Evolutionary conservation across 2,113 vertebrate genomes (phyloP).

Genomic region (Oplegnathus fasciatus): DNA sequence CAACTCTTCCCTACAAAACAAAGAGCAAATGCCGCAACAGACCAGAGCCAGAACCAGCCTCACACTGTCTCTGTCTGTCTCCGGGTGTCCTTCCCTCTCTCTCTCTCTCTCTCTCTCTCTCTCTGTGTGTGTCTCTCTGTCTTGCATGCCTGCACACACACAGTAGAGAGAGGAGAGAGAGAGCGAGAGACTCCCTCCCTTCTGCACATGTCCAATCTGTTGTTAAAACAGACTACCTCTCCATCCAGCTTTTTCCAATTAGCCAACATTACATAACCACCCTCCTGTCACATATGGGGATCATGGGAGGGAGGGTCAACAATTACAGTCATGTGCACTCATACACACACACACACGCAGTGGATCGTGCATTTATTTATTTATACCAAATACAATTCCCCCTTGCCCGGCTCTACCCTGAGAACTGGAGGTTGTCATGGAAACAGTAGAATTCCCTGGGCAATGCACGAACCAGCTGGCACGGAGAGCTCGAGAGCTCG

Average conservation of each 20-base stretch:
- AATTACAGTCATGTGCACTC: constrained; percentile 8
- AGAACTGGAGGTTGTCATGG: constrained; percentile 80
- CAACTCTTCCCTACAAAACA: constrained; percentile 70
- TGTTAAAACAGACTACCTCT: constrained; percentile 50
- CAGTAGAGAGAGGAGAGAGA: constrained; percentile 8
- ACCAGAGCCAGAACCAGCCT: constrained; percentile 68
- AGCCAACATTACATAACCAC: constrained; percentile 55
- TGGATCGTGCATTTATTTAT: constrained; percentile 69
- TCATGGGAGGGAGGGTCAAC: constrained; percentile 23
- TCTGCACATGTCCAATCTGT: constrained; percentile 50
- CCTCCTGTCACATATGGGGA: constrained; percentile 23
- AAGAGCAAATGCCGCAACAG: constrained; percentile 65
- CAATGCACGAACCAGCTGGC: constrained; percentile 73
- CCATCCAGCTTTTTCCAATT: constrained; percentile 53
- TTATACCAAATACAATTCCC: constrained; percentile 71
- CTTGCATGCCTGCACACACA: constrained; percentile 52
- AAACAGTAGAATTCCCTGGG: constrained; percentile 79
- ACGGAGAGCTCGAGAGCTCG: constrained; percentile 42
- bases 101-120: constrained; percentile 22
- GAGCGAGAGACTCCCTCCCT: constrained; percentile 27
- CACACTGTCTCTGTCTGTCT: constrained; percentile 71
- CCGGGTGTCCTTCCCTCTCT: not conserved
- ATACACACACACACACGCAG: not conserved
- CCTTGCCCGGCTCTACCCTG: constrained; percentile 63
- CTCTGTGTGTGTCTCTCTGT: constrained; percentile 7